phyloP scores from a whole-genome alignment of 1,140 invertebrate species.

The Nymphalis io region DNA sequence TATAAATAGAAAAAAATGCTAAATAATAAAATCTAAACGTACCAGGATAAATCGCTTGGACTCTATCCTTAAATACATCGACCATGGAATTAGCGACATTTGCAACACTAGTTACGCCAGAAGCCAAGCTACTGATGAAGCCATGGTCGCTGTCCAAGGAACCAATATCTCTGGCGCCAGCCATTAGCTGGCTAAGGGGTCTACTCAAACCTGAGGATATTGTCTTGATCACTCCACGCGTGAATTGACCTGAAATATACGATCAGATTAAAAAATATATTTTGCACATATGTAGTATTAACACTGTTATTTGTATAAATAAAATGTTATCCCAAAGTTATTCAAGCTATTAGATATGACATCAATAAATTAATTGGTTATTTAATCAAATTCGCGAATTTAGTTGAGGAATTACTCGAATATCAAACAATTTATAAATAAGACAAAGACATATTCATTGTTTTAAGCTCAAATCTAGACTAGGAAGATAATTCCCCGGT shows the following conservation, averaged over 20 bases:
- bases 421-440: no score
- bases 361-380: no score
- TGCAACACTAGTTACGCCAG: conserved; percentile 72
- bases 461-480: no score
- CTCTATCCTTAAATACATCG: conserved; percentile 74
- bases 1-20: not conserved
- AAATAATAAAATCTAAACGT: conserved; percentile 21
- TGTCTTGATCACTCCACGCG: conserved; percentile 72
- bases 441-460: no score
- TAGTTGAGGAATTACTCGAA: no score
- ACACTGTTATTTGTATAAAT: no score
- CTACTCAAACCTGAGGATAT: conserved; percentile 66
- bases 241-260: conserved; percentile 68
- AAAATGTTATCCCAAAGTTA: no score
- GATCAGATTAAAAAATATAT: no score
- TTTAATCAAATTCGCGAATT: no score
- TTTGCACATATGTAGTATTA: no score
- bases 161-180: conserved; percentile 69
- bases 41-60: conserved; percentile 82
- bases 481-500: no score
- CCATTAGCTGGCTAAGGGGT: conserved; percentile 74
- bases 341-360: no score
- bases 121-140: conserved; percentile 69
- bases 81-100: conserved; percentile 69
- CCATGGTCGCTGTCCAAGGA: conserved; percentile 76